Percentiles rank a stretch among this genome's conserved stretches.
Conservation (phyloP, 2,888 invertebrate species). For the Rhaphigaster nebulosa region DNA sequence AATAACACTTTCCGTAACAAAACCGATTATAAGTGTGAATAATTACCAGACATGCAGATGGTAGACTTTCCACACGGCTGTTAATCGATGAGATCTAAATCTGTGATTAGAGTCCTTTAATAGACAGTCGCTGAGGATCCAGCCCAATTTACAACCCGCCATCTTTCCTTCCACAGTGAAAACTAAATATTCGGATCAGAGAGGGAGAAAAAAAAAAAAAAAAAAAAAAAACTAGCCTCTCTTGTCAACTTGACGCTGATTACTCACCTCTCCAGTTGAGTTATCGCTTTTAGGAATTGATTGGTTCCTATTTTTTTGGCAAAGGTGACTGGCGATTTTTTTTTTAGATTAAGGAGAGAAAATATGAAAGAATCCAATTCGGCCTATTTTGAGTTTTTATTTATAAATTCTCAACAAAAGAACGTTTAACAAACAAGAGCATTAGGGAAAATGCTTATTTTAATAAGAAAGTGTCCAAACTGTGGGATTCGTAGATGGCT, state of each 20-base stretch:
- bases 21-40: slow-evolving; percentile 46
- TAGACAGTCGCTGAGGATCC: background rate
- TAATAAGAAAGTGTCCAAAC: too few species aligned
- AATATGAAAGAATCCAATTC: too few species aligned
- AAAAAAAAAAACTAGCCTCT: background rate
- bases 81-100: slow-evolving; percentile 38
- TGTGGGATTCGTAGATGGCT: too few species aligned
- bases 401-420: too few species aligned
- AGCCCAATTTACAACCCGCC: slow-evolving; percentile 10
- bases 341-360: too few species aligned
- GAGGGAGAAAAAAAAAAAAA: too few species aligned
- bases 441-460: too few species aligned
- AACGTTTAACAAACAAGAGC: too few species aligned
- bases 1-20: slow-evolving; percentile 50
- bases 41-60: background rate
- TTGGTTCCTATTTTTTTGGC: background rate
- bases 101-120: slow-evolving; percentile 18
- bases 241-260: slow-evolving; percentile 6
- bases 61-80: background rate
- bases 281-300: background rate
- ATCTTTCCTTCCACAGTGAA: background rate
- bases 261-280: background rate
- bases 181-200: background rate
- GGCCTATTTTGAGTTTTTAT: too few species aligned
- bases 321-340: background rate